A percentile compares a stretch with the other conserved stretches of the same genome.
Evolutionary conservation across 2,888 invertebrate species (phyloP).

Genomic region (Allygus modestus): DNA sequence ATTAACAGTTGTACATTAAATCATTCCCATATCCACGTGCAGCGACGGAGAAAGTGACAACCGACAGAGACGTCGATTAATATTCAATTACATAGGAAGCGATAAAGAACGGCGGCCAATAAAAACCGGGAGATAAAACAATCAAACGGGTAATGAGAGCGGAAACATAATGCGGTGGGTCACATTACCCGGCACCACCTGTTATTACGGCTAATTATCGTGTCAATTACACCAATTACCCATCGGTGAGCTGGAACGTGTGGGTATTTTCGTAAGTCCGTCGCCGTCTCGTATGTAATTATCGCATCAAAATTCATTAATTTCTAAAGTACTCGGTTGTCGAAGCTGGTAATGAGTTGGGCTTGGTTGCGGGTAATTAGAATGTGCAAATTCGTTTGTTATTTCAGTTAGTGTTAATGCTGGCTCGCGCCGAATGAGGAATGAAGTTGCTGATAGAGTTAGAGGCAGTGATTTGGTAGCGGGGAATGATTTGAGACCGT

Average conservation of each 20-base stretch:
- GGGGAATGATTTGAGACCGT: too few relatives aligned
- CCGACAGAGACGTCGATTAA: not conserved
- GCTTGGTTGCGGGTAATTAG: not conserved
- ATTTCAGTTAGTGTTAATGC: not conserved
- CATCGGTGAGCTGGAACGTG: not conserved
- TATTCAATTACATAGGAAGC: slow-evolving; percentile 21
- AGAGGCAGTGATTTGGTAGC: too few relatives aligned
- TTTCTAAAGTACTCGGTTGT: not conserved
- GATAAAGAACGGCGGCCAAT: not conserved
- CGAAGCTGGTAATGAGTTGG: slow-evolving; percentile 11
- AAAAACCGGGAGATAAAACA: slow-evolving; percentile 12
- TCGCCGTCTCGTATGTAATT: not conserved
- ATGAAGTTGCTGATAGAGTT: too few relatives aligned
- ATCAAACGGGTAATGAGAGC: not conserved
- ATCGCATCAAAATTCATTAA: slow-evolving; percentile 35
- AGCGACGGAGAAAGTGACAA: not conserved
- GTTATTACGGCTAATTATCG: slow-evolving; percentile 7
- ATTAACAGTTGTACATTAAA: too few relatives aligned
- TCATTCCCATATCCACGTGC: too few relatives aligned
- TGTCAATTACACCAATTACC: slow-evolving; percentile 34
- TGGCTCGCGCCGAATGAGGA: too few relatives aligned
- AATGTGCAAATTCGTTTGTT: not conserved
- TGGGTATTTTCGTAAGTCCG: slow-evolving; percentile 5
- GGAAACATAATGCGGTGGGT: not conserved
- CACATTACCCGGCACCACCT: not conserved